Base-by-base conservation (phyloP, 2,113 vertebrate genomes). In the Melanotaenia duboulayi region DNA sequence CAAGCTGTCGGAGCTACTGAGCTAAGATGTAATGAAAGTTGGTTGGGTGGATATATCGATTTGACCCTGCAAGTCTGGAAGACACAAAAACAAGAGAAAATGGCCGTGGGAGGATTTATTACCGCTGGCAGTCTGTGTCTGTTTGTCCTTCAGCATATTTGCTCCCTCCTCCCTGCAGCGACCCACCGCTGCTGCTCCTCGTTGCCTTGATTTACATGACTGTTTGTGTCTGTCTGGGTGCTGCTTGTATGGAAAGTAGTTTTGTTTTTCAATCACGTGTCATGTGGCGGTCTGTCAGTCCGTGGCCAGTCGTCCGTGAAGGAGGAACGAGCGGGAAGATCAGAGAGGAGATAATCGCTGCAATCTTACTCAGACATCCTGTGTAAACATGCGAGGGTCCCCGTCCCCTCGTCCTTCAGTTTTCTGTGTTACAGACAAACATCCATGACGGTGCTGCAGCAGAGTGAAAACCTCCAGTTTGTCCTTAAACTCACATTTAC, bases 301-400 rank as follows among this genome's bases (percentile, higher is more conserved):
- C 65, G 64, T 65, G 64, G 57, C 77, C 79, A 87, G 81, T 81
- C 79, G 20, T 72, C 64, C 55, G 22, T 84, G 84, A 88, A 84
- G 85, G 79, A 73, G 78, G 71, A 49, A 40, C 24, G 39, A 74
- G 59, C 35, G 40, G 0, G 11, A 68, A 60, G 54, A 65, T 68
- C 59, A 66, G 14, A 14, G 54, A 11, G 14, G 25, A 48, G 65
- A 82, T 71, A 62, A 84, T 78, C 49, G 56, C 52, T 37, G 44
- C 20, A 71, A 68, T 55, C 78, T 67, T 51, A 32, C 28, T 44
- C 22, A 9, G 44, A 39, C 46, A 11, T 13, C 20, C 12, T 11
- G 48, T 20, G 57, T 19, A 58, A 48, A 28, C 46, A 22, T 16
- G 20, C 16, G 50, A 23, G 20, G 48, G 14, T 0, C 0, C 40